phyloP scores from a whole-genome alignment of 2,113 vertebrate species.

The Muntiacus muntjak region DNA sequence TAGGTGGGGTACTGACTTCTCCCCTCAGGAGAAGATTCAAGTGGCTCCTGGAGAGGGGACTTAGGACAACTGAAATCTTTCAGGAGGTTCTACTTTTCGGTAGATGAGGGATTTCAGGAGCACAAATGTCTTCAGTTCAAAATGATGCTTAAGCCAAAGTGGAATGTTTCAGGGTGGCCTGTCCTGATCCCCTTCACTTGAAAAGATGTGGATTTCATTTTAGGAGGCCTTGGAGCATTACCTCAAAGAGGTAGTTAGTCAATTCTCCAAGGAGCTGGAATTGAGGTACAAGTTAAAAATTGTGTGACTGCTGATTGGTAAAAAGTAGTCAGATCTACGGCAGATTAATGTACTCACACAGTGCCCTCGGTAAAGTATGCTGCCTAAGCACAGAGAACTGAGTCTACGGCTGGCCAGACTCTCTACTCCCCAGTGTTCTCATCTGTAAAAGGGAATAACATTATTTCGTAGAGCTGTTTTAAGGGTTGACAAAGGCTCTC shows the following conservation, averaged over 20 bases:
- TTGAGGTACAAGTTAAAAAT: background rate
- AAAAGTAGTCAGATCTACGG: background rate
- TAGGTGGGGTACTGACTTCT: background rate
- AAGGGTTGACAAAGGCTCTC: background rate
- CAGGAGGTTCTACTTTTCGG: background rate
- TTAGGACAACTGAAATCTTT: background rate
- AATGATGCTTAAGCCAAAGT: background rate
- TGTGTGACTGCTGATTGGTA: background rate
- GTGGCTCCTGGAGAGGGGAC: background rate
- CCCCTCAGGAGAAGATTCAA: background rate
- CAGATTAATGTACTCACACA: background rate
- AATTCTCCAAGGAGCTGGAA: background rate
- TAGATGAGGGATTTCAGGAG: background rate
- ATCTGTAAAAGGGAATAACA: background rate
- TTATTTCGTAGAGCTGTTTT: background rate
- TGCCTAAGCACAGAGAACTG: background rate
- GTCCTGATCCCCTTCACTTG: background rate
- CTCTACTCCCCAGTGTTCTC: background rate
- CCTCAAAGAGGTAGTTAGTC: background rate
- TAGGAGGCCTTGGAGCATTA: background rate
- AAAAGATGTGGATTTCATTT: background rate
- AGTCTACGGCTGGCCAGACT: rapidly evolving
- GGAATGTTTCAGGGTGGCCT: background rate
- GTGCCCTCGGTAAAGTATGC: rapidly evolving
- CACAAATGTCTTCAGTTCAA: background rate